Percentiles rank a stretch among this genome's conserved stretches.
phyloP scores from a whole-genome alignment of 2,888 invertebrate genomes.

The Petrophora chlorosata region DNA sequence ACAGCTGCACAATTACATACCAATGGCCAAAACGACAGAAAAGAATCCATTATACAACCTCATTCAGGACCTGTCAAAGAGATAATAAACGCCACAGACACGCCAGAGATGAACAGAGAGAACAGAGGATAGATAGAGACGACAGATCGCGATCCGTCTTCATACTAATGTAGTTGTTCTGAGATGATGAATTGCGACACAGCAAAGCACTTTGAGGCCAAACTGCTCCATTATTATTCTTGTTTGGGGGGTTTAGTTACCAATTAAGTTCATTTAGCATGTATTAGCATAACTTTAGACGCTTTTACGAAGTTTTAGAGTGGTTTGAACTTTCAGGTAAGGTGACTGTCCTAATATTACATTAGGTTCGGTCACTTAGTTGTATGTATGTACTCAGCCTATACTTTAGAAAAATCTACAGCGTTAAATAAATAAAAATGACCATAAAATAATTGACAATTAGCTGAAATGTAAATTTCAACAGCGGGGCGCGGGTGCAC shows the following conservation, averaged over 20 bases:
- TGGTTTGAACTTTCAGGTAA: conserved; percentile 15
- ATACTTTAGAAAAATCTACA: too few relatives aligned
- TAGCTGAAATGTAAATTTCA: too few relatives aligned
- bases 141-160: conserved; percentile 66
- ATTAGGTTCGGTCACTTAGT: too few relatives aligned
- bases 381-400: too few relatives aligned
- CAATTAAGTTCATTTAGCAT: conserved; percentile 57
- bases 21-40: not conserved
- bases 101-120: conserved; percentile 20
- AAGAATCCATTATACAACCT: not conserved
- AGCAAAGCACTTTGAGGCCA: conserved; percentile 78
- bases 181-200: conserved; percentile 77
- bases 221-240: conserved; percentile 73
- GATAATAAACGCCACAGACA: conserved; percentile 47
- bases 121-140: conserved; percentile 44
- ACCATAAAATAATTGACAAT: too few relatives aligned
- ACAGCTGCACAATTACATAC: not conserved
- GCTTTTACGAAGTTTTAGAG: conserved; percentile 16
- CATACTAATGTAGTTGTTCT: conserved; percentile 71
- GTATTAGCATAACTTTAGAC: conserved; percentile 42
- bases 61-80: conserved; percentile 47
- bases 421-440: too few relatives aligned
- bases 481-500: too few relatives aligned
- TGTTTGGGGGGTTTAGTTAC: conserved; percentile 63
- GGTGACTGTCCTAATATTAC: too few relatives aligned